Conservation (phyloP, 2,888 invertebrate genomes). For the Nycteola revayana region DNA sequence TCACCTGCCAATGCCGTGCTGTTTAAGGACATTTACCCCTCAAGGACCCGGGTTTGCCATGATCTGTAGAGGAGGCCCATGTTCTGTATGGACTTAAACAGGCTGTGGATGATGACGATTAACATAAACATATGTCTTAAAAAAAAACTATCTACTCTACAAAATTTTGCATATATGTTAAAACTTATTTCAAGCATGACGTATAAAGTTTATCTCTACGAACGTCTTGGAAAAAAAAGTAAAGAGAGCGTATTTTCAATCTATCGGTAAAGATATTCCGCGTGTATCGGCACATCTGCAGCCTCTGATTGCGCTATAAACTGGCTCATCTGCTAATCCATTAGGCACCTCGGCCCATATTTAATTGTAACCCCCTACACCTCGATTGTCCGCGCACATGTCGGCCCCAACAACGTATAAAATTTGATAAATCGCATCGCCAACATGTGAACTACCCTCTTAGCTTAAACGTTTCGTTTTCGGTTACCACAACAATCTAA, state of each 20-base stretch:
- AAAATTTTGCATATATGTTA: too few relatives aligned
- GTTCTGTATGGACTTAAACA: too few relatives aligned
- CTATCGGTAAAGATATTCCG: conserved; percentile 31
- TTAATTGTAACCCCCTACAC: conserved; percentile 60
- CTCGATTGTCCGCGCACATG: conserved; percentile 77
- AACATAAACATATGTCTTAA: too few relatives aligned
- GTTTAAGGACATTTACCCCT: too few relatives aligned
- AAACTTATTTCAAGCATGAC: too few relatives aligned
- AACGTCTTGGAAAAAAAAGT: too few relatives aligned
- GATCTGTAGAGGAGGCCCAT: too few relatives aligned
- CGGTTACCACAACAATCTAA: conserved; percentile 28
- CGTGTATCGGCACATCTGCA: conserved; percentile 62
- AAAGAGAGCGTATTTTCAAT: conserved; percentile 11
- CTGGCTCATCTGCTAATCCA: conserved; percentile 73
- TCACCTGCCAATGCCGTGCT: too few relatives aligned
- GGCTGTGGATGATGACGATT: too few relatives aligned
- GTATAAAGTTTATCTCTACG: too few relatives aligned
- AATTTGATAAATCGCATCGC: conserved; percentile 80
- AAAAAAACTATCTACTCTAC: too few relatives aligned
- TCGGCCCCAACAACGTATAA: conserved; percentile 72
- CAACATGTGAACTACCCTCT: conserved; percentile 81
- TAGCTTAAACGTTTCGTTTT: conserved; percentile 69
- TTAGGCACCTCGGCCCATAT: conserved; percentile 75
- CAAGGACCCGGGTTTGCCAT: too few relatives aligned
- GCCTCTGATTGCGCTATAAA: conserved; percentile 63